Percentiles rank a stretch among this genome's conserved stretches.
Evolutionary conservation across 1,140 invertebrate genomes (phyloP).

Genomic region (Bombus confusus): DNA sequence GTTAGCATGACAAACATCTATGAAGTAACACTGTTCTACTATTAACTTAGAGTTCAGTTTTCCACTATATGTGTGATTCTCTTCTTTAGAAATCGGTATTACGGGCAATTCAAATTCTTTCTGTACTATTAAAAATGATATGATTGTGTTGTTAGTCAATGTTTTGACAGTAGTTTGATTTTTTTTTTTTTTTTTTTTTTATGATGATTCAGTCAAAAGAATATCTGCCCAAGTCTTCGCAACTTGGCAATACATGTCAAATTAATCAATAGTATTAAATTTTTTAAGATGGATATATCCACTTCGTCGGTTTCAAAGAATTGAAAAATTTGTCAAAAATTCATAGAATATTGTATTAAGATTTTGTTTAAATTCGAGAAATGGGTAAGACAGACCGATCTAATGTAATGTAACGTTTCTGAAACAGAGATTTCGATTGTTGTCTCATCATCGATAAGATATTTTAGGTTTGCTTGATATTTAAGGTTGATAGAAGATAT

Average conservation of each 20-base stretch:
- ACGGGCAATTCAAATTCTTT: not conserved
- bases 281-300: not conserved
- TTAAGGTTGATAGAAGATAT: too few relatives aligned
- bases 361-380: not conserved
- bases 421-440: not conserved
- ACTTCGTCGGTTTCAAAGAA: not conserved
- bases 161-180: not conserved
- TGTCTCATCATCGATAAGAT: too few relatives aligned
- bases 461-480: not conserved
- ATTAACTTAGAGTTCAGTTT: not conserved
- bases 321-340: not conserved
- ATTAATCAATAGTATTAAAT: too few relatives aligned
- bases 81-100: not conserved
- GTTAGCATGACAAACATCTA: not conserved
- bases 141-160: constrained; percentile 4
- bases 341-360: not conserved
- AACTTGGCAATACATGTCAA: constrained; percentile 18
- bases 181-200: too few relatives aligned
- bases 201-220: too few relatives aligned
- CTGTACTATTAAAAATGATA: not conserved
- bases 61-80: not conserved
- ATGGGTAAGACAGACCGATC: too few relatives aligned
- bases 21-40: not conserved
- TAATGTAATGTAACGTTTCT: not conserved
- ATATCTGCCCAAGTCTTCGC: not conserved